Conservation (phyloP, 2,797 vertebrate species). For the Amazona ochrocephala region DNA sequence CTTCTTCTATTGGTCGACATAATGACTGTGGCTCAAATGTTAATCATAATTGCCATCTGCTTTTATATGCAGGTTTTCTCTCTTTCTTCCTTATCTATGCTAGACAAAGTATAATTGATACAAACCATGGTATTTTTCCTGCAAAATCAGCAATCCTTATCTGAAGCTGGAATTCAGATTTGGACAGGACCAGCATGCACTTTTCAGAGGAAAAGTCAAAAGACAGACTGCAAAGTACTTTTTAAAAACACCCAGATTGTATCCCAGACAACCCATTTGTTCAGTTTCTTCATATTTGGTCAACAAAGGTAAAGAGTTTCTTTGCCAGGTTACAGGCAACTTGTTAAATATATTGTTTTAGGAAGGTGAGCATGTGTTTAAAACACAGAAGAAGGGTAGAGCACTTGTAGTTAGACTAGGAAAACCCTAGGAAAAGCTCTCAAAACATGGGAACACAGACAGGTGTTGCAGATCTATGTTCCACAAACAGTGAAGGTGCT, state of each 20-base stretch:
- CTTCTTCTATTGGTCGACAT: slow-evolving; percentile 5
- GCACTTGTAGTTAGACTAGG: no score
- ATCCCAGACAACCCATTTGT: background rate
- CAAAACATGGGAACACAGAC: background rate
- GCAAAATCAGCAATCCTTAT: background rate
- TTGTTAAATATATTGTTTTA: background rate
- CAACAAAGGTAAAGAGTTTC: background rate
- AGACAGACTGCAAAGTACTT: background rate
- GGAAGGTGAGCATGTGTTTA: background rate
- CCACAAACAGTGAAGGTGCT: background rate
- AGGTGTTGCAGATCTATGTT: background rate
- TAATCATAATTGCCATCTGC: slow-evolving; percentile 8
- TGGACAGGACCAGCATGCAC: accelerated
- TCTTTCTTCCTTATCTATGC: background rate
- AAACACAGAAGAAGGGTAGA: background rate
- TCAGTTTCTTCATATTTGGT: background rate
- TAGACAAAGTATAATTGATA: background rate
- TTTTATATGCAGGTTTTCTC: slow-evolving; percentile 4
- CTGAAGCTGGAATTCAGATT: background rate
- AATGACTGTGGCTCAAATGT: background rate
- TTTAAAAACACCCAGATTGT: background rate
- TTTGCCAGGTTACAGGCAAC: background rate
- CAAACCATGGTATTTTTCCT: background rate
- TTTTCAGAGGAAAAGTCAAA: background rate
- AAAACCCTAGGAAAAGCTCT: background rate